Base-by-base conservation (phyloP, 2,113 vertebrate genomes). In the Aythya baeri region DNA sequence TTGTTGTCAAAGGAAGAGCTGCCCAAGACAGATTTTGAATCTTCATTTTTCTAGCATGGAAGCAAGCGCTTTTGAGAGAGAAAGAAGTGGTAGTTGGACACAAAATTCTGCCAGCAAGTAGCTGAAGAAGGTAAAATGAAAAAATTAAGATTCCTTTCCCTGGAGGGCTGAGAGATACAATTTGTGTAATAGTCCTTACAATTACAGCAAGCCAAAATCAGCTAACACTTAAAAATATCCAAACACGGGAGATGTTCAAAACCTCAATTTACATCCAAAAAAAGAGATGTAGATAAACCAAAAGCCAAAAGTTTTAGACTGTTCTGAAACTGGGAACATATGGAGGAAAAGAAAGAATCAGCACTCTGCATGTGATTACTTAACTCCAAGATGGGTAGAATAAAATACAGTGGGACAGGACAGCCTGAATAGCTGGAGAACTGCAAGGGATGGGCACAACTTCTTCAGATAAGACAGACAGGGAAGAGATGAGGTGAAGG, bases 61-160 rank as follows among this genome's bases (percentile, higher is more conserved):
- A 54, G 52, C 43, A 85, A 92, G 80, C 11, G 36, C 52, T 73
- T 10, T 0, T 36, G 83, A 20, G 77, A 61, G 79, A 94, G 80
- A 43, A 88, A 89, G 75, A 83, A 67, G 79, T 59, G 61, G 91
- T 71, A 91, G 90, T 73, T 92, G 86, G 82, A 83, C 94, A 91
- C 85, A 50, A 88, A 89, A 92, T 78, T 83, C 83, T 95, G 95
- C 91, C 93, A 93, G 95, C 95, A 96, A 91, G 93, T 95, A 88
- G 87, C 71, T 96, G 84, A 80, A 89, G 78, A 31, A 93, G 89
- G 75, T 96, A 91, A 96, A 97, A 96, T 91, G 89, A 94, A 95
- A 94, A 95, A 92, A 49, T 62, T 32, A 73, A 95, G 84, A 89
- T 41, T 93, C 75, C 32, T 88, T 89, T 79, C 78, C 89, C 88